Evolutionary conservation across 1,140 invertebrate genomes (phyloP).

Genomic region (Macrostomum lignano): DNA sequence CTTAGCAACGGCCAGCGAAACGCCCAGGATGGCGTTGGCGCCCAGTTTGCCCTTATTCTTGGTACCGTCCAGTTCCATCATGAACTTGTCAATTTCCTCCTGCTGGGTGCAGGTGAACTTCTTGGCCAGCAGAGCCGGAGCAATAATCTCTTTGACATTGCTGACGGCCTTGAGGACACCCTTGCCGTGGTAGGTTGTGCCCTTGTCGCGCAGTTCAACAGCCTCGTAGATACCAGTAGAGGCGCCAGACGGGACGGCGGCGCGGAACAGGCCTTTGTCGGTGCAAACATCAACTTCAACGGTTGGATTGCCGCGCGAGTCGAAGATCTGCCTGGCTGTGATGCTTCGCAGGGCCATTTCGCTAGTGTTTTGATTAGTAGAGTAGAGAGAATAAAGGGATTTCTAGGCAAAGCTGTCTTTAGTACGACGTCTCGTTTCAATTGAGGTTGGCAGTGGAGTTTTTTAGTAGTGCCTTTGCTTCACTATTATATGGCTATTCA

Average conservation of each 20-base stretch:
- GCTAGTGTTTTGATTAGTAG: no score
- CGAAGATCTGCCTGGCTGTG: conserved; percentile 79
- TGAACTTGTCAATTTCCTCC: conserved; percentile 63
- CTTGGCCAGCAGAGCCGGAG: conserved; percentile 49
- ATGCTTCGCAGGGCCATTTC: conserved; percentile 45
- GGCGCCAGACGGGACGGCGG: conserved; percentile 83
- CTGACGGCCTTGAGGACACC: conserved; percentile 61
- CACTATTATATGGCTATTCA: no score
- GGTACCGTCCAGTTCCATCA: conserved; percentile 23
- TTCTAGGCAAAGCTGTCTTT: no score
- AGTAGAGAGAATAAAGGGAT: no score
- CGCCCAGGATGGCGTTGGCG: conserved; percentile 85
- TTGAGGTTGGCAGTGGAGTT: no score
- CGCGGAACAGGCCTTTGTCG: conserved; percentile 53
- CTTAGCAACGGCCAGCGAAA: conserved; percentile 76
- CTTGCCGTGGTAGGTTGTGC: conserved; percentile 44
- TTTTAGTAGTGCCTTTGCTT: no score
- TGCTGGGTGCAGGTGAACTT: conserved; percentile 62
- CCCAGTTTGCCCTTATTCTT: conserved; percentile 41
- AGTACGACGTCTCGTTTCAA: no score
- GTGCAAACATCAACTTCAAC: conserved; percentile 69
- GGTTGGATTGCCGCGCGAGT: conserved; percentile 91
- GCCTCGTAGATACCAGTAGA: conserved; percentile 91
- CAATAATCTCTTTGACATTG: conserved; percentile 65
- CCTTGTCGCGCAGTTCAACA: conserved; percentile 67